These are phyloP conservation scores for Drosophila orena DNA, from an alignment of 1,140 invertebrate genomes.

Conservation along the genomic window DNA sequence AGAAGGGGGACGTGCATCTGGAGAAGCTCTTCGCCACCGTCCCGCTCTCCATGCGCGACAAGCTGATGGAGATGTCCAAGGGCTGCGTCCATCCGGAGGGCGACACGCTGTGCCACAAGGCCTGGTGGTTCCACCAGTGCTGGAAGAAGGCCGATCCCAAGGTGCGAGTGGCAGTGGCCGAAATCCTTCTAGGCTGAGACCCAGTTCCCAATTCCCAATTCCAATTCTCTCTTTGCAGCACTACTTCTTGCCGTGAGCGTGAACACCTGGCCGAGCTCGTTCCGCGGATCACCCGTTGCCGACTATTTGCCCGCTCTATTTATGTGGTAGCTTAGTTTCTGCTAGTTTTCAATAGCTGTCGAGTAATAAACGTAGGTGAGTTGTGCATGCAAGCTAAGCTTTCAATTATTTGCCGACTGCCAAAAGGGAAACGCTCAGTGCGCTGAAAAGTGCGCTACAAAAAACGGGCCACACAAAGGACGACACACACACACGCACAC, in stretches of 20 bases:
- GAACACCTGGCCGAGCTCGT: conserved; percentile 15
- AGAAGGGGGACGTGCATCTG: conserved; percentile 77
- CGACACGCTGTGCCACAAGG: conserved; percentile 79
- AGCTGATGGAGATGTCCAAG: conserved; percentile 70
- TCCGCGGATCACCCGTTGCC: conserved; percentile 15
- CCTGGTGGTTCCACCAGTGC: conserved; percentile 84
- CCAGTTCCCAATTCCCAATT: neutral
- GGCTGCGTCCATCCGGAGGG: conserved; percentile 71
- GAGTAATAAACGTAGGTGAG: conserved; percentile 48
- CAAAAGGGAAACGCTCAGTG: conserved; percentile 43
- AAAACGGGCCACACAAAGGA: conserved; percentile 33
- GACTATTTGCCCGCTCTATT: conserved; percentile 18
- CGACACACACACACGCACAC: neutral
- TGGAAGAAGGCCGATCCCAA: conserved; percentile 84
- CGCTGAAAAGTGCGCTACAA: conserved; percentile 47
- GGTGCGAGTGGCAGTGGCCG: conserved; percentile 4
- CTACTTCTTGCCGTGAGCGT: conserved; percentile 72
- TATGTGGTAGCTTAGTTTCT: conserved; percentile 19
- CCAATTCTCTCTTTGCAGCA: conserved; percentile 31
- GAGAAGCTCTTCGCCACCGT: conserved; percentile 68
- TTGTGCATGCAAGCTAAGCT: conserved; percentile 45
- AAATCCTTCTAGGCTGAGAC: neutral
- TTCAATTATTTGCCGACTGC: conserved; percentile 49
- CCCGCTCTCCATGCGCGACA: conserved; percentile 61
- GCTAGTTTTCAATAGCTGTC: conserved; percentile 24